phyloP scores from a whole-genome alignment of 2,888 invertebrate genomes.

The Crossocerus cetratus region DNA sequence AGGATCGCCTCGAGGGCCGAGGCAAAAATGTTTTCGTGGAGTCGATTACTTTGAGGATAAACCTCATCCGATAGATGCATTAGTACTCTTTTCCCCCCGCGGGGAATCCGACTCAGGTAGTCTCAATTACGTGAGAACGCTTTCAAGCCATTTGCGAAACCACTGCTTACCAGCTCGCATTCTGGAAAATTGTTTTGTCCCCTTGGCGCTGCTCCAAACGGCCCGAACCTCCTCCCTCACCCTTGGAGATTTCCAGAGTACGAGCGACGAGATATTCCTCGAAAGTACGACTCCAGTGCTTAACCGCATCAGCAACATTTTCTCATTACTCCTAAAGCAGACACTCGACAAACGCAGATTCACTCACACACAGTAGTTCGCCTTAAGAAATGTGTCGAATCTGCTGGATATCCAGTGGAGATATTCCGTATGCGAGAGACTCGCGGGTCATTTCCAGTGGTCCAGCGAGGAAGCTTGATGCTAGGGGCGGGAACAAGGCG shows the following conservation, averaged over 20 bases:
- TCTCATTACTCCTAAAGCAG: not conserved
- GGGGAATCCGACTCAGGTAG: not conserved
- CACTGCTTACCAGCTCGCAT: slow-evolving; percentile 1
- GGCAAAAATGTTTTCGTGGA: no score
- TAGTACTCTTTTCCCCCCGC: no score
- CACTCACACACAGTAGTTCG: not conserved
- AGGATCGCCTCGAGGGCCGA: no score
- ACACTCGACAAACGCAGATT: not conserved
- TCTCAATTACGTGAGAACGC: slow-evolving; percentile 44
- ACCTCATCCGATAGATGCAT: no score
- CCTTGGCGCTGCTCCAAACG: slow-evolving; percentile 38
- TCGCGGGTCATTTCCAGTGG: slow-evolving; percentile 33
- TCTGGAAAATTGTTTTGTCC: slow-evolving; percentile 41
- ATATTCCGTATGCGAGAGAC: slow-evolving; percentile 29
- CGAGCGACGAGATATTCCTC: not conserved
- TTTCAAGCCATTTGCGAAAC: slow-evolving; percentile 20
- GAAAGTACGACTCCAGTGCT: not conserved
- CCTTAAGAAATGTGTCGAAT: slow-evolving; percentile 58
- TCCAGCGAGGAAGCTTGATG: slow-evolving; percentile 21
- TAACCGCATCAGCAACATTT: not conserved
- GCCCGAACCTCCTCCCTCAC: slow-evolving; percentile 13
- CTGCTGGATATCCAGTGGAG: slow-evolving; percentile 66
- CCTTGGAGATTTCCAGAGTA: slow-evolving; percentile 14
- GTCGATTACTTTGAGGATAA: no score
- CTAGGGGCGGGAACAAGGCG: slow-evolving; percentile 13